Evolutionary conservation across 2,797 vertebrate species (phyloP), one percentile per base, ranked within the genome.

Genomic region (Naso thynnoides): DNA sequence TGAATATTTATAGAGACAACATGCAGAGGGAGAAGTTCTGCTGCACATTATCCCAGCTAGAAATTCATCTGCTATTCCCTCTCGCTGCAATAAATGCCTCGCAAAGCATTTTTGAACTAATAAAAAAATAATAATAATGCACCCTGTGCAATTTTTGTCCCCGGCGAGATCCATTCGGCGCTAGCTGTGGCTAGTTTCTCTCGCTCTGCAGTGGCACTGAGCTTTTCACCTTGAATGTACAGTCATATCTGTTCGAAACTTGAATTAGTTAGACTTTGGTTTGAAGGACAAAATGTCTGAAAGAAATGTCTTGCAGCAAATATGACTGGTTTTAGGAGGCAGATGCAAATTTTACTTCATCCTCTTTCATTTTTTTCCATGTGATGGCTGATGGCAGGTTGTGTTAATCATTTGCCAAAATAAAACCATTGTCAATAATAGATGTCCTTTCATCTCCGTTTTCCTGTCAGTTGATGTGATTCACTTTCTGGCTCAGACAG

Each of bases 1-100:
- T 89, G 79, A 88, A 92, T 90, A 89, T 90, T 88, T 86, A 86
- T 81, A 54, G 72, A 80, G 78, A 59, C 58, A 48, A 65, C 85
- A 80, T 6, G 39, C 61, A 19, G 86, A 58, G 82, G 65, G 82
- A 79, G 76, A 82, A 60, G 44, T 74, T 73, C 64, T 41, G 52
- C 78, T 73, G 81, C 76, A 70, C 85, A 84, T 88, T 79, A 91
- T 84, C 89, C 69, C 86, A 78, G 84, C 61, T 45, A 87, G 74
- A 80, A 77, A 88, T 80, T 52, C 65, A 82, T 84, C 61, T 60
- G 73, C 57, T 63, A 59, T 64, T 86, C 58, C 60, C 44, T 73
- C 73, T 70, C 29, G 8, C 60, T 69, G 72, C 74, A 85, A 82
- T 78, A 86, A 84, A 82, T 27, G 70, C 84, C 80, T 82, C 66